phyloP scores from a whole-genome alignment of 2,113 vertebrate species.

The Asarcornis scutulata region DNA sequence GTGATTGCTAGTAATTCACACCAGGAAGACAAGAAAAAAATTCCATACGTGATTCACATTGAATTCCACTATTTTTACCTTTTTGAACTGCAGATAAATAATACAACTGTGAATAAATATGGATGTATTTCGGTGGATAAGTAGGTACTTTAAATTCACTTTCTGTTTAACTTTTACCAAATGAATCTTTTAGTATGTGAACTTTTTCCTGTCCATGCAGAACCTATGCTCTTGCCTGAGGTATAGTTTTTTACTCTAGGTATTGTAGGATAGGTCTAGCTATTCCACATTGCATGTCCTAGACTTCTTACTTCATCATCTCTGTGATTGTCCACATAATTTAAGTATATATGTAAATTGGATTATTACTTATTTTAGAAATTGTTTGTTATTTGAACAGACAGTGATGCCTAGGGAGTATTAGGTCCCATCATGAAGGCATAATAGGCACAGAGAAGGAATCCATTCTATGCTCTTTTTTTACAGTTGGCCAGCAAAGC shows the following conservation, averaged over 20 bases:
- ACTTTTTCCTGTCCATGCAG: background rate
- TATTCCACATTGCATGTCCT: background rate
- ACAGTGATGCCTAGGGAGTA: background rate
- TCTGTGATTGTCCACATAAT: background rate
- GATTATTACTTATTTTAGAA: background rate
- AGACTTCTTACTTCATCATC: background rate
- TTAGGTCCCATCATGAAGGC: background rate
- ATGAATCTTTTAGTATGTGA: background rate
- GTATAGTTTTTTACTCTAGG: background rate
- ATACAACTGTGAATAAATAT: background rate
- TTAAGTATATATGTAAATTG: background rate
- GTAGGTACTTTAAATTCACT: background rate
- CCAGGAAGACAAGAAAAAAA: background rate
- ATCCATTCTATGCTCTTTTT: fast-evolving
- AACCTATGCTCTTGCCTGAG: background rate
- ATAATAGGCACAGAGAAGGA: background rate
- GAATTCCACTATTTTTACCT: background rate
- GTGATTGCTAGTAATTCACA: background rate
- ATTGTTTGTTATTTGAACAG: background rate
- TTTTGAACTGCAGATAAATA: background rate
- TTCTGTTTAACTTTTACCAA: background rate
- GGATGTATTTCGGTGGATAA: background rate
- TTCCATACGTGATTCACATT: background rate
- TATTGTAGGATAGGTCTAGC: background rate
- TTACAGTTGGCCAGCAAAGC: background rate